Conservation (phyloP, 2,797 vertebrate genomes). For the Ptychadena robeensis region DNA sequence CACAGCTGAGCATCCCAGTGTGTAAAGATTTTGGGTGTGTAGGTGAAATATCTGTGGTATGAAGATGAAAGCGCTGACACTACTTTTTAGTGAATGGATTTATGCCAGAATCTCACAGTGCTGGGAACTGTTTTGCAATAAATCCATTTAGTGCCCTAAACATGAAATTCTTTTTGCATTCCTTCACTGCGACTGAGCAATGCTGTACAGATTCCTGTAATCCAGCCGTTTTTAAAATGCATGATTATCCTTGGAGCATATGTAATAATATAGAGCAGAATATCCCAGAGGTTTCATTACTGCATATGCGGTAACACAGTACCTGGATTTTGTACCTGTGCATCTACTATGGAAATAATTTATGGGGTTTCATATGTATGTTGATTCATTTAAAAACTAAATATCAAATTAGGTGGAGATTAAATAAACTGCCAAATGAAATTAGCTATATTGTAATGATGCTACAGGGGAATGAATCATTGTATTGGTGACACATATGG, state of each 20-base stretch:
- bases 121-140: constrained; percentile 68
- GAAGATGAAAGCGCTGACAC: constrained; percentile 64
- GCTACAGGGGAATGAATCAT: no score
- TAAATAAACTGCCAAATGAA: background rate
- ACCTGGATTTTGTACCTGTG: background rate
- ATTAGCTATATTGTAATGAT: no score
- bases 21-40: constrained; percentile 44
- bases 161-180: constrained; percentile 59
- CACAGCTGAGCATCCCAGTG: background rate
- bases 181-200: constrained; percentile 55
- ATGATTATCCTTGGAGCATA: background rate
- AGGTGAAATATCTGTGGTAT: constrained; percentile 35
- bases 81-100: constrained; percentile 70
- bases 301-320: background rate
- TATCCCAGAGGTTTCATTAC: background rate
- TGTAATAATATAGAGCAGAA: background rate
- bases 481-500: no score
- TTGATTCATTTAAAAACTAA: no score
- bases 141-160: constrained; percentile 64
- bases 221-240: background rate
- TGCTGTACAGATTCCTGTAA: constrained; percentile 5
- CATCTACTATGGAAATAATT: background rate
- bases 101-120: constrained; percentile 71
- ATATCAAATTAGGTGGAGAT: background rate
- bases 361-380: background rate